Base-by-base conservation (phyloP, 2,113 vertebrate species). In the Salvelinus sp. region DNA sequence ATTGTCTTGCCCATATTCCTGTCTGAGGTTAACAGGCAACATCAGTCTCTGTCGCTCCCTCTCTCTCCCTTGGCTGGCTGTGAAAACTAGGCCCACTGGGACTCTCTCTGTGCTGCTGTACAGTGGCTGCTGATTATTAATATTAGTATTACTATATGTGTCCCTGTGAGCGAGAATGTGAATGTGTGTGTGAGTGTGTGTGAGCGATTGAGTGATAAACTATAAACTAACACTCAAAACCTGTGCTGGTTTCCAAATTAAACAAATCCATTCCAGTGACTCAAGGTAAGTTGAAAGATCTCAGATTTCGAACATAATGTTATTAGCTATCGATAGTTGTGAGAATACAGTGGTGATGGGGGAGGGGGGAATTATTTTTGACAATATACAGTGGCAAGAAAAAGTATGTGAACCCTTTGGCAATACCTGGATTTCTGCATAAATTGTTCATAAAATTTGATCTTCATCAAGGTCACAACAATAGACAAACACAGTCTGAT, bases 1-100 rank as follows among this genome's bases (percentile, higher is more conserved):
- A 86, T 78, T 79, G 86, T 80, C 83, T 76, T 87, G 86, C 88
- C 88, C 86, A 86, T 90, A 81, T 90, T 87, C 81, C 88, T 87
- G 86, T 85, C 83, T 85, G 83, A 88, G 84, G 79, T 91, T 89
- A 90, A 85, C 79, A 62, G 77, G 79, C 88, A 88, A 79, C 84
- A 89, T 88, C 82, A 54, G 69, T 85, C 90, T 90, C 86, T 73
- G 69, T 69, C 84, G 69, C 72, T 30, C 47, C 50, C 58, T 25
- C 44, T 23, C 16, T 47, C 44, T 75, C 47, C 12, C 20, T 75
- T 80, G 50, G 57, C 78, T 80, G 50, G 57, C 76, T 75, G 82
- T 1, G 6, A 82, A 69, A 14, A 65, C 63, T 44, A 5, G 50
- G 81, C 83, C 83, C 75, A 67, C 74, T 57, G 86, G 81, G 87